Evolutionary conservation across 2,797 vertebrate species (phyloP).

Genomic region (Danio kyathit): DNA sequence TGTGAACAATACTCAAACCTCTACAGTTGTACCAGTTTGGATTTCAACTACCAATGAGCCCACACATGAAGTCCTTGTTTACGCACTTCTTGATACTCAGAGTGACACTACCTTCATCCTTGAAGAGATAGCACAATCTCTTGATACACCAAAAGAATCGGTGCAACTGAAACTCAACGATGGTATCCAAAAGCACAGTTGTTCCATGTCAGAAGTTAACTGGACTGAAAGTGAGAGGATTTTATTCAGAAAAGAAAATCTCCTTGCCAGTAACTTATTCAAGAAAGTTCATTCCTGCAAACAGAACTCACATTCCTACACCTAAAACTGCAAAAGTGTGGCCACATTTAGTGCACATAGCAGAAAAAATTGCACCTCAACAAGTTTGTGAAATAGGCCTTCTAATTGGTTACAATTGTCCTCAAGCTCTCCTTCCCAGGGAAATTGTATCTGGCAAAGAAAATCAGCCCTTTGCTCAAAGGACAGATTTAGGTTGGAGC

Average conservation of each 20-base stretch:
- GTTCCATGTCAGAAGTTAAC: conserved; percentile 33
- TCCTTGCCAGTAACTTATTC: conserved; percentile 31
- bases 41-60: conserved; percentile 35
- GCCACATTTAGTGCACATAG: conserved; percentile 52
- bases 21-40: conserved; percentile 42
- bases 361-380: conserved; percentile 43
- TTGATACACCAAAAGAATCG: conserved; percentile 20
- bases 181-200: conserved; percentile 7
- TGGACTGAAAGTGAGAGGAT: conserved; percentile 42
- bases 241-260: conserved; percentile 17
- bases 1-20: conserved; percentile 29
- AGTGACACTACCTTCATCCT: conserved; percentile 31
- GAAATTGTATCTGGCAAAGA: conserved; percentile 50
- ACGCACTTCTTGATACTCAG: conserved; percentile 39
- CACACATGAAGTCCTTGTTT: conserved; percentile 41
- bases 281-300: conserved; percentile 37
- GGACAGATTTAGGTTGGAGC: conserved; percentile 48
- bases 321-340: conserved; percentile 40
- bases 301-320: conserved; percentile 43
- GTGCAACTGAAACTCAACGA: conserved; percentile 22
- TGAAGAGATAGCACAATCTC: neutral
- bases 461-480: conserved; percentile 43
- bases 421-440: conserved; percentile 47
- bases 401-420: conserved; percentile 36
- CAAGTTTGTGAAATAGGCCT: conserved; percentile 45